Conservation (phyloP, 2,888 invertebrate genomes). For the Lasioglossum calceatum region DNA sequence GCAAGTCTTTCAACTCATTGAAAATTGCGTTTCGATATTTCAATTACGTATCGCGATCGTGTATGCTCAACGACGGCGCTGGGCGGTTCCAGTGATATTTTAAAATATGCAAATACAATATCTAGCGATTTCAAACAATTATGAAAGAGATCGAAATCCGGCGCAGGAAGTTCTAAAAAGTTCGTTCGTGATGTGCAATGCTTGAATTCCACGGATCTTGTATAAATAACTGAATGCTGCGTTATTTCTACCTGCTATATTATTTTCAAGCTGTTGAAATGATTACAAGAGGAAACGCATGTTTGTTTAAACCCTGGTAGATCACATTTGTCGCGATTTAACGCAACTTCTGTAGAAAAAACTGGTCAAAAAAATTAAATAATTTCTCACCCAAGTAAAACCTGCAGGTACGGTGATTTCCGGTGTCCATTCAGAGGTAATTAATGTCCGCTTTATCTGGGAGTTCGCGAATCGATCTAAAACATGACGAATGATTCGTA, state of each 20-base stretch:
- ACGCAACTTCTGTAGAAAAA: neutral
- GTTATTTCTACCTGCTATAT: neutral
- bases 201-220: neutral
- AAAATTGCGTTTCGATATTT: neutral
- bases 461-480: neutral
- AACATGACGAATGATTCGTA: neutral
- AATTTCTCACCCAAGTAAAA: neutral
- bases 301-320: neutral
- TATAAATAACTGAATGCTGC: neutral
- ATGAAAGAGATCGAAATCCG: neutral
- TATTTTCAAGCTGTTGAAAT: neutral
- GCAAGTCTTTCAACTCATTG: neutral
- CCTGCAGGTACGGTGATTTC: neutral
- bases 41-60: neutral
- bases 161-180: neutral
- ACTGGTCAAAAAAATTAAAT: neutral
- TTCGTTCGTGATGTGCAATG: neutral
- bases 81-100: neutral
- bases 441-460: neutral
- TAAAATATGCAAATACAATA: slow-evolving; percentile 1
- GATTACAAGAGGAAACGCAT: neutral
- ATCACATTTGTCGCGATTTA: no score
- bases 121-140: neutral
- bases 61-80: neutral
- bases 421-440: neutral